A percentile compares a stretch with the other conserved stretches of the same genome.
Evolutionary conservation across 2,797 vertebrate species (phyloP).

Genomic region (Myotis myotis): DNA sequence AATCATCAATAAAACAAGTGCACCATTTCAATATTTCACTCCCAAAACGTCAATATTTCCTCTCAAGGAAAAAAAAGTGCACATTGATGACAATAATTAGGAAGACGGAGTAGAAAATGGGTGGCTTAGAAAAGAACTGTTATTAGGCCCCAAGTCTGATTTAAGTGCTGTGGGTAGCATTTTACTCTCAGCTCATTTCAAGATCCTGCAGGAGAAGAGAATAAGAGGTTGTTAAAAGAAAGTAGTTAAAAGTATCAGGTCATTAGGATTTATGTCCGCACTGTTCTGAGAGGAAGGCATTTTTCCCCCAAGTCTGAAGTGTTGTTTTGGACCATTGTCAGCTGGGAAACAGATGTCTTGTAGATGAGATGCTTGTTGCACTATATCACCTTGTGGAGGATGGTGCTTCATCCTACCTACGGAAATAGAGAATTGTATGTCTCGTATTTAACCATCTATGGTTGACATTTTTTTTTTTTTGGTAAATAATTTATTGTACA

Average conservation of each 20-base stretch:
- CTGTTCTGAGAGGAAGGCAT: conserved; percentile 68
- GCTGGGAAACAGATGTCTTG: conserved; percentile 69
- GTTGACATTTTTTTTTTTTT: background rate
- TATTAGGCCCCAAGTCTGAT: conserved; percentile 72
- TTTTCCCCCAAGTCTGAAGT: conserved; percentile 68
- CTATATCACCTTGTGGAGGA: conserved; percentile 61
- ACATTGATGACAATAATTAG: conserved; percentile 76
- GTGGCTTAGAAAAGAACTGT: conserved; percentile 70
- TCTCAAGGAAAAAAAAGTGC: conserved; percentile 69
- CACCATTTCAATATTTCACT: conserved; percentile 59
- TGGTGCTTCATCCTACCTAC: conserved; percentile 55
- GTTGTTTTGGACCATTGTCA: conserved; percentile 74
- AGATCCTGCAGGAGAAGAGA: conserved; percentile 65
- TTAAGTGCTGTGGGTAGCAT: conserved; percentile 69
- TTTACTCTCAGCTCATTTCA: conserved; percentile 71
- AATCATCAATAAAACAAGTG: conserved; percentile 66
- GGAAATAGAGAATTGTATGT: conserved; percentile 47
- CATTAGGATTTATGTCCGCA: conserved; percentile 69
- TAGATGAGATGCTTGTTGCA: conserved; percentile 64
- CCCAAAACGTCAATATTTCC: conserved; percentile 79
- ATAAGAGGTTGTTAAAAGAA: conserved; percentile 75
- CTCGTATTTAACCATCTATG: conserved; percentile 25
- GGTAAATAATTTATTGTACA: background rate
- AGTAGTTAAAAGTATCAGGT: conserved; percentile 75
- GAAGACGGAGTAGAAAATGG: conserved; percentile 67